Percentiles rank a stretch among this genome's conserved stretches.
These are phyloP conservation scores for Caenorhabditis sp. DNA, from an alignment of 2,888 invertebrate species.

Conservation along the genomic window DNA sequence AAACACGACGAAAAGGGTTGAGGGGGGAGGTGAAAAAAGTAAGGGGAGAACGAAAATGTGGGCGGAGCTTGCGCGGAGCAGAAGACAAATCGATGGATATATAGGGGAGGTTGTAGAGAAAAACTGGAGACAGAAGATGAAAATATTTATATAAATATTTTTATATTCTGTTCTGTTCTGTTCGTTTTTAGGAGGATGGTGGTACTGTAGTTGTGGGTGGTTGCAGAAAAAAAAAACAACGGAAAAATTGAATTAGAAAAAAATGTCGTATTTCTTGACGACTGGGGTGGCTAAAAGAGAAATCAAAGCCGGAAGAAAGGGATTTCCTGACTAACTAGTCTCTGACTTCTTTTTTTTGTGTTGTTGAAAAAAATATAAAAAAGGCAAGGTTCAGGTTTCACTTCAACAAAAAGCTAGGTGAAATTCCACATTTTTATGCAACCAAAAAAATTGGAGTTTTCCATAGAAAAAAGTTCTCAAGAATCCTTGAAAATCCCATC, in stretches of 20 bases:
- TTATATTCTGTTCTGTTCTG: no score
- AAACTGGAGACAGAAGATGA: background rate
- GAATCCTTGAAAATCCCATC: no score
- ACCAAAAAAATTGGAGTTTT: no score
- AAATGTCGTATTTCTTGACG: background rate
- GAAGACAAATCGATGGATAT: constrained; percentile 10
- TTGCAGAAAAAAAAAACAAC: no score
- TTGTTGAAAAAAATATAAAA: no score
- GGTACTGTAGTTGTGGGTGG: no score
- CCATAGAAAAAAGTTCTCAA: no score
- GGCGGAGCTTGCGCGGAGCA: constrained; percentile 11
- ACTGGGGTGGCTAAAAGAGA: background rate
- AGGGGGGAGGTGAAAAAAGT: constrained; percentile 3
- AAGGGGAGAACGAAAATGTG: constrained; percentile 4
- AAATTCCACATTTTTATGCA: background rate
- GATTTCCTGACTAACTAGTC: background rate
- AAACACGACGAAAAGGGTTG: no score
- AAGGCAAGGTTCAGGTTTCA: no score
- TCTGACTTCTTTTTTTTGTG: background rate
- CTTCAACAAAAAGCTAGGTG: background rate
- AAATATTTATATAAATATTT: no score
- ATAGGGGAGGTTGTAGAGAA: constrained; percentile 3
- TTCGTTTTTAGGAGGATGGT: no score
- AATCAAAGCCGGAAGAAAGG: background rate
- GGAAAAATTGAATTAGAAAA: background rate